A percentile compares a stretch with the other conserved stretches of the same genome.
Evolutionary conservation across 2,888 invertebrate genomes (phyloP).

Genomic region (Serripes groenlandicus): DNA sequence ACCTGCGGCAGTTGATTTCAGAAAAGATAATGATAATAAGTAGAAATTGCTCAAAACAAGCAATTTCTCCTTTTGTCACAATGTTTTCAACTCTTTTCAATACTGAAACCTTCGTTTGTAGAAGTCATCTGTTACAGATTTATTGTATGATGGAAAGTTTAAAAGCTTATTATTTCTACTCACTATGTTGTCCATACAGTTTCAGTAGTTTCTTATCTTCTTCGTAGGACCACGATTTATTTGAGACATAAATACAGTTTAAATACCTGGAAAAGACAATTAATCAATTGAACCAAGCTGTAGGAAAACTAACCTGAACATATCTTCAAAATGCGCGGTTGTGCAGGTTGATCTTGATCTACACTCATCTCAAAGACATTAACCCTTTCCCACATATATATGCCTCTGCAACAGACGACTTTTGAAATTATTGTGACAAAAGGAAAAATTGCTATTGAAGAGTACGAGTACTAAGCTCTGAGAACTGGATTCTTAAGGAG

Average conservation of each 20-base stretch:
- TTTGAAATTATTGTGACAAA: not conserved
- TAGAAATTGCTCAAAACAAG: not conserved
- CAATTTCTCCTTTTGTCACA: not conserved
- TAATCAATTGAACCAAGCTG: too few relatives aligned
- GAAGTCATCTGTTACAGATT: not conserved
- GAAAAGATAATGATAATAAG: not conserved
- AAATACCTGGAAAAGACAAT: constrained; percentile 28
- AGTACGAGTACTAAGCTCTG: too few relatives aligned
- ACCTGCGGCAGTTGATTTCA: not conserved
- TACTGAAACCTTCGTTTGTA: not conserved
- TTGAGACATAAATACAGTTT: constrained; percentile 4
- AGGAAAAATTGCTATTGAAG: not conserved
- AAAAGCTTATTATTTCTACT: not conserved
- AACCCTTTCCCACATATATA: not conserved
- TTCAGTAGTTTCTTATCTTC: constrained; percentile 80
- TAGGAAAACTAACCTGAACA: too few relatives aligned
- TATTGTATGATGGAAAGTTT: not conserved
- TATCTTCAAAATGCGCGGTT: too few relatives aligned
- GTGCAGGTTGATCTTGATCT: too few relatives aligned
- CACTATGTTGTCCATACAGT: constrained; percentile 58
- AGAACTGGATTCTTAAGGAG: too few relatives aligned
- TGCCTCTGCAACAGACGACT: not conserved
- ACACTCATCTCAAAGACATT: too few relatives aligned
- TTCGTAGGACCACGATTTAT: constrained; percentile 77
- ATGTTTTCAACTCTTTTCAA: not conserved